A percentile compares a stretch with the other conserved stretches of the same genome.
phyloP scores from a whole-genome alignment of 2,113 vertebrate genomes.

The Cairina moschata region DNA sequence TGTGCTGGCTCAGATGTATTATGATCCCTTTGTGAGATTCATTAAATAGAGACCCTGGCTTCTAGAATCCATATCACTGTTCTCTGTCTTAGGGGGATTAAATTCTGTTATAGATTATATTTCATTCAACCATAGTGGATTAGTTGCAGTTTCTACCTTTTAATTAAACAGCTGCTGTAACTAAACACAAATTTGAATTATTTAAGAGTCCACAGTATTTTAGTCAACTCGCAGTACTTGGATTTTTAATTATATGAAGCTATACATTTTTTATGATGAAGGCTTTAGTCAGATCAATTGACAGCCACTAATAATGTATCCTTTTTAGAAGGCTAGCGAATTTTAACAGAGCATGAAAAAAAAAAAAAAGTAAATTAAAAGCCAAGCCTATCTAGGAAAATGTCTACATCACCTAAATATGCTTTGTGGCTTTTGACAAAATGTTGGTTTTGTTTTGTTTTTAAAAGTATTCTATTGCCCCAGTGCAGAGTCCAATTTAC shows the following conservation, averaged over 20 bases:
- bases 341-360: constrained; percentile 58
- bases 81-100: constrained; percentile 73
- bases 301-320: constrained; percentile 64
- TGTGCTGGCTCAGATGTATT: constrained; percentile 49
- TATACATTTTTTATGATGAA: constrained; percentile 80
- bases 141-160: constrained; percentile 85
- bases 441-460: background rate
- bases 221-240: constrained; percentile 66
- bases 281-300: constrained; percentile 70
- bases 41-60: constrained; percentile 70
- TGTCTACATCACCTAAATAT: background rate
- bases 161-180: constrained; percentile 83
- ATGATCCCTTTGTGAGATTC: constrained; percentile 70
- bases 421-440: background rate
- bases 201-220: constrained; percentile 79
- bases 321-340: constrained; percentile 59
- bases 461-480: background rate
- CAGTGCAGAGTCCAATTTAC: background rate
- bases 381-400: constrained; percentile 33
- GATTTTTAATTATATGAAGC: constrained; percentile 78
- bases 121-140: constrained; percentile 81
- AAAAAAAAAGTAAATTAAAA: constrained; percentile 62
- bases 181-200: constrained; percentile 83
- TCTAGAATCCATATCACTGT: constrained; percentile 68
- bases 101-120: constrained; percentile 73